Conservation (phyloP, 2,888 invertebrate genomes). For the Altica lythri region DNA sequence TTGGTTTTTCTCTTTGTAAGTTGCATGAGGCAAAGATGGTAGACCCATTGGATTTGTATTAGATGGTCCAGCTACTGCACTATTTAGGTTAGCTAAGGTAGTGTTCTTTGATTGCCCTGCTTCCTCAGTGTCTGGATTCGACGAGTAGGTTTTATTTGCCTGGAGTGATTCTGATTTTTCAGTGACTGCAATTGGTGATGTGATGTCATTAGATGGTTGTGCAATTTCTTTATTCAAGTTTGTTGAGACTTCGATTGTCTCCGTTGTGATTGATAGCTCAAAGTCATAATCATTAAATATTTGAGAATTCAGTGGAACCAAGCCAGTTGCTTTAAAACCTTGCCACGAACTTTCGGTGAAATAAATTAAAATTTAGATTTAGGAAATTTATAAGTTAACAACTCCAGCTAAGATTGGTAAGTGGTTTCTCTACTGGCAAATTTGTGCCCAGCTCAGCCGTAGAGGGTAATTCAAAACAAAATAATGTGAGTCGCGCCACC, state of each 20-base stretch:
- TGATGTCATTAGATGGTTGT: background rate
- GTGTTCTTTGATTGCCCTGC: background rate
- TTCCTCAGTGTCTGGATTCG: background rate
- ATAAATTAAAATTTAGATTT: no score
- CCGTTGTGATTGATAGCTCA: background rate
- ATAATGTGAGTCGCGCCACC: no score
- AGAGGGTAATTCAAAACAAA: no score
- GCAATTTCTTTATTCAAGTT: background rate
- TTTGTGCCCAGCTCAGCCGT: no score
- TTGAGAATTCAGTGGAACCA: background rate
- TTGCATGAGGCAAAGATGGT: background rate
- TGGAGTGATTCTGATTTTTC: background rate
- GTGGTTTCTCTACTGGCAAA: no score
- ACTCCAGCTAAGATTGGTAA: no score
- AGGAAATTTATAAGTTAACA: no score
- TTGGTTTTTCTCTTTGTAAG: background rate
- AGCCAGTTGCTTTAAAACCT: background rate
- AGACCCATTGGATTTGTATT: background rate
- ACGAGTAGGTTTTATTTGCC: background rate
- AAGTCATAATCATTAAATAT: background rate
- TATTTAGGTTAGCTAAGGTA: background rate
- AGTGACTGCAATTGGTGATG: background rate
- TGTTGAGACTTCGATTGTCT: background rate
- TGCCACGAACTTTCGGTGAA: no score
- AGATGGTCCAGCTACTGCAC: background rate